Percentiles rank a stretch among this genome's conserved stretches.
Conservation (phyloP, 2,888 invertebrate genomes). For the Mongoloraphidia duomilia region DNA sequence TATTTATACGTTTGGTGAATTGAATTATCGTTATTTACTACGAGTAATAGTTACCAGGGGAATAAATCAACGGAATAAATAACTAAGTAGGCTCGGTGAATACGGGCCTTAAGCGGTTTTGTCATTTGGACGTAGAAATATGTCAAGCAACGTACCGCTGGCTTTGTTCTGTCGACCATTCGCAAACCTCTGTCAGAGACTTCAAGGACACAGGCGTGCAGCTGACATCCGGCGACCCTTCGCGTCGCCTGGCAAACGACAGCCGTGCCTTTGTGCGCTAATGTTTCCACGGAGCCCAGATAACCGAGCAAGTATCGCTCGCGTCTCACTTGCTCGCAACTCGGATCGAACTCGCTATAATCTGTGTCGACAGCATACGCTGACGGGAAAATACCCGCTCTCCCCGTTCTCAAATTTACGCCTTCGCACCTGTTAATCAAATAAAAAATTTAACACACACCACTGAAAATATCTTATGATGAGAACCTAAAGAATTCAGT, state of each 20-base stretch:
- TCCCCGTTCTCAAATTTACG: conserved; percentile 84
- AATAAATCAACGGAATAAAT: no score
- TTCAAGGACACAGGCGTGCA: conserved; percentile 67
- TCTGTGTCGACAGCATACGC: conserved; percentile 96
- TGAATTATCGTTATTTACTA: no score
- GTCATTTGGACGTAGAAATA: no score
- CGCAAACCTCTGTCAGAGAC: conserved; percentile 90
- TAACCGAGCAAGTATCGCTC: conserved; percentile 85
- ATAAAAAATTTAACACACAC: no score
- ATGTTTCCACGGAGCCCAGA: conserved; percentile 90
- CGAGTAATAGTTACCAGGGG: no score
- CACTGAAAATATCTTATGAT: no score
- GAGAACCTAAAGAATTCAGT: no score
- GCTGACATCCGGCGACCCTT: conserved; percentile 58
- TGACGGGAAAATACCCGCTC: conserved; percentile 91
- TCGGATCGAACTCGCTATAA: conserved; percentile 88
- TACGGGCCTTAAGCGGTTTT: no score
- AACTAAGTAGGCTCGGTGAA: no score
- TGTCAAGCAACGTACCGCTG: conserved; percentile 37
- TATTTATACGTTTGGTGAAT: no score
- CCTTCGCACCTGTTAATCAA: conserved; percentile 34
- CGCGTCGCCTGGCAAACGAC: conserved; percentile 85
- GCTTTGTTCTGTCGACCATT: conserved; percentile 82
- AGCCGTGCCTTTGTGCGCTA: conserved; percentile 93
- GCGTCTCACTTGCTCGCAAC: conserved; percentile 66